Base-by-base conservation (phyloP, 2,113 vertebrate species). In the Ammodytes marinus region DNA sequence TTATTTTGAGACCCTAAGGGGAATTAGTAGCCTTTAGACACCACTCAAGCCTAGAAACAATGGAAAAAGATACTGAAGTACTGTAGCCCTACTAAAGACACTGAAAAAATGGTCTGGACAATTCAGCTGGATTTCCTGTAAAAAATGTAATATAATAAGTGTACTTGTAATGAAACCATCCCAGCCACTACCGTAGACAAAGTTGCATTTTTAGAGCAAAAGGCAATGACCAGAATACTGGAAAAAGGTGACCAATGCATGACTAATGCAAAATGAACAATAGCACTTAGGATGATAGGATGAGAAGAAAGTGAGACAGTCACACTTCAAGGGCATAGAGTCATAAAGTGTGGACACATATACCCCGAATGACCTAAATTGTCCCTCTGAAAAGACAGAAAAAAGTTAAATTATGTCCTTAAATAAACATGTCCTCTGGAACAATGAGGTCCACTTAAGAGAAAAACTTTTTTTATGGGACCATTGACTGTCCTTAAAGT, bases 401-500 rank as follows among this genome's bases (percentile, higher is more conserved):
- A 61, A 54, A 27, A 27, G 27, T 27, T 27, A 27, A 27, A 27
- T 27, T 27, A 27, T 27, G 27, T 27, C 27, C 27, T 27, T 27
- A 27, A 27, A 27, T 27, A 27, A 27, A 27, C 27, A 27, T 27
- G 27, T 2, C 27, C 27, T 27, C 27, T 27, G 27, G 27, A 66
- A 72, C 17, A 68, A 61, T 52, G 35, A 77, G 27, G 55, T 60
- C 47, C 59, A 64, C 17, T 57, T 55, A 46, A 46, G 14, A 46
- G 14, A 13, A 15, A 53, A 54, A 37, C 8, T 43, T 46, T 66
- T 53, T 49, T 71, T 70, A 54, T 73, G 58, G 69, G 64, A 69
- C 54, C 27, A n/a, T 13, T 60, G 49, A 54, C 19, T 54, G 74
- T 52, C 9, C 14, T 9, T 60, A 0, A 64, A 27, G 27, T 27